A percentile compares a stretch with the other conserved stretches of the same genome.
Evolutionary conservation across 2,888 invertebrate genomes (phyloP).

Genomic region (Patella depressa): DNA sequence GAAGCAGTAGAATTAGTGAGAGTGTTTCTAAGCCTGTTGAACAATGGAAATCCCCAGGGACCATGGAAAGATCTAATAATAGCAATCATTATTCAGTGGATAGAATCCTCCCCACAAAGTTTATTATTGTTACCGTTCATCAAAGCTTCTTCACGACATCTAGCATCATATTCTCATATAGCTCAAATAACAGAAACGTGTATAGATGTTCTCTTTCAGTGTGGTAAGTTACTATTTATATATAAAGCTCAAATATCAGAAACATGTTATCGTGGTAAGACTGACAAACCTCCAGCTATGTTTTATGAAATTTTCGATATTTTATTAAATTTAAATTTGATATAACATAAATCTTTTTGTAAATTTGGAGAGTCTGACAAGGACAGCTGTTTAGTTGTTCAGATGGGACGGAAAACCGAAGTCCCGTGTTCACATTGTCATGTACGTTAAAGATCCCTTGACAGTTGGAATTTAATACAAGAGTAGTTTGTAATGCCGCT

Average conservation of each 20-base stretch:
- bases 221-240: conserved; percentile 30
- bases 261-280: too few species aligned
- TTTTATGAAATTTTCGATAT: too few species aligned
- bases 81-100: conserved; percentile 60
- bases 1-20: conserved; percentile 62
- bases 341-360: too few species aligned
- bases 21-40: conserved; percentile 63
- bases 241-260: not conserved
- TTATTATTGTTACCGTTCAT: conserved; percentile 64
- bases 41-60: conserved; percentile 66
- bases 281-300: too few species aligned
- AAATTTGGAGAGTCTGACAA: too few species aligned
- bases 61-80: conserved; percentile 47
- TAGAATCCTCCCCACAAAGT: conserved; percentile 64
- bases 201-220: conserved; percentile 61
- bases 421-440: too few species aligned
- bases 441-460: too few species aligned
- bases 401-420: too few species aligned
- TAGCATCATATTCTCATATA: conserved; percentile 63
- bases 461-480: too few species aligned
- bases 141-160: conserved; percentile 58
- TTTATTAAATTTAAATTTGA: too few species aligned
- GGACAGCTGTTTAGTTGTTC: too few species aligned
- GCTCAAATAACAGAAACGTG: conserved; percentile 63
- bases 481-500: too few species aligned